Conservation (phyloP, 2,888 invertebrate species). For the Anthoptus insignis region DNA sequence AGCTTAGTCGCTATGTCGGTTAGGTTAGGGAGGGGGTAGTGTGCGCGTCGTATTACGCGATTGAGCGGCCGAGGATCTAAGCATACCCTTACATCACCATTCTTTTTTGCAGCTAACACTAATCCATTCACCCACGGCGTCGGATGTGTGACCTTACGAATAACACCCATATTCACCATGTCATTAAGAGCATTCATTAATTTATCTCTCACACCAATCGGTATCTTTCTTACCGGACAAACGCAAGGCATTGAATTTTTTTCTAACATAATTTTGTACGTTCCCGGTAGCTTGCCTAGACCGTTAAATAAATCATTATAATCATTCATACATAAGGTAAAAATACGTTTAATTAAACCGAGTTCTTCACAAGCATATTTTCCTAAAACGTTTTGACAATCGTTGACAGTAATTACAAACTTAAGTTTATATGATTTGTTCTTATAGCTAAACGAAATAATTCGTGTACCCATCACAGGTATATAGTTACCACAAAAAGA, state of each 20-base stretch:
- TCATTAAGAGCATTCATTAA: slow-evolving; percentile 23
- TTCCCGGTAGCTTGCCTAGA: slow-evolving; percentile 18
- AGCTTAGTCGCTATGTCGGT: too few relatives aligned
- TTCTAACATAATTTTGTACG: slow-evolving; percentile 23
- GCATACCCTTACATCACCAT: too few relatives aligned
- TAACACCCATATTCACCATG: slow-evolving; percentile 30
- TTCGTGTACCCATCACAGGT: slow-evolving; percentile 1
- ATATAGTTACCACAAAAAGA: slow-evolving; percentile 22
- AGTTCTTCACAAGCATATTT: slow-evolving; percentile 19
- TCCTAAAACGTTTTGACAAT: slow-evolving; percentile 18
- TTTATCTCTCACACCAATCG: slow-evolving; percentile 23
- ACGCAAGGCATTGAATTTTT: slow-evolving; percentile 22
- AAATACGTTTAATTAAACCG: slow-evolving; percentile 12
- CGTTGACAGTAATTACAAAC: slow-evolving; percentile 9
- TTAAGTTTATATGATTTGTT: slow-evolving; percentile 1
- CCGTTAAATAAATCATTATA: slow-evolving; percentile 8
- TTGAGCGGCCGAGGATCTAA: too few relatives aligned
- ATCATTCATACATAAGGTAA: neutral
- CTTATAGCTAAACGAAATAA: slow-evolving; percentile 3
- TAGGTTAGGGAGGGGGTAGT: too few relatives aligned
- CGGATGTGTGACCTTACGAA: slow-evolving; percentile 26
- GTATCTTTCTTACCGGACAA: slow-evolving; percentile 30
- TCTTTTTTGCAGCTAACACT: too few relatives aligned
- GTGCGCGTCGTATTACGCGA: too few relatives aligned
- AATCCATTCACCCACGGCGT: too few relatives aligned